Conservation (phyloP, 2,797 vertebrate genomes). For the Enteromius radiatus region DNA sequence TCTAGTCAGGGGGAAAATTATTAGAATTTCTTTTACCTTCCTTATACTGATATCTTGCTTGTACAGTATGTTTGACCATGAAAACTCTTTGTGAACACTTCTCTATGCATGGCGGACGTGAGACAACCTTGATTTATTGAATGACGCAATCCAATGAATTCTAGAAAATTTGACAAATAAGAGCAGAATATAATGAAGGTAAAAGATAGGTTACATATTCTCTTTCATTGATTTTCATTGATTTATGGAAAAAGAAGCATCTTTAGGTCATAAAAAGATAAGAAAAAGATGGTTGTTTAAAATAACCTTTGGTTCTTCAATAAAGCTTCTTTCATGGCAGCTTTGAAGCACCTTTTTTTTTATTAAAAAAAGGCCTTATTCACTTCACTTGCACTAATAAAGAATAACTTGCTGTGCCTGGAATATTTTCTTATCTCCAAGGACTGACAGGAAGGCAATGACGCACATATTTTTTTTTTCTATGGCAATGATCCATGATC, state of each 20-base stretch:
- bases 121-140: not conserved
- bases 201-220: not conserved
- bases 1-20: not conserved
- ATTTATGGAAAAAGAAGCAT: not conserved
- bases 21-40: not conserved
- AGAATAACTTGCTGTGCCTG: not conserved
- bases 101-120: not conserved
- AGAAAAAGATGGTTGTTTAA: no score
- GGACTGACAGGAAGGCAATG: not conserved
- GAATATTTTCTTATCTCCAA: not conserved
- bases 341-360: no score
- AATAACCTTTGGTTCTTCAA: no score
- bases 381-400: no score
- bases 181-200: not conserved
- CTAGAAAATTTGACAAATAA: not conserved
- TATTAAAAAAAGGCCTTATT: no score
- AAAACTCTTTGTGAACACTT: not conserved
- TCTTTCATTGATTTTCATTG: not conserved
- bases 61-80: not conserved
- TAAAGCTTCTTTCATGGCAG: no score
- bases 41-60: not conserved
- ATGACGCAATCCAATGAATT: not conserved
- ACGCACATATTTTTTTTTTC: not conserved
- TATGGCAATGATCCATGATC: not conserved
- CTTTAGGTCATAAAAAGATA: no score